phyloP scores from a whole-genome alignment of 2,113 vertebrate genomes.

The Ptilonorhynchus violaceus region DNA sequence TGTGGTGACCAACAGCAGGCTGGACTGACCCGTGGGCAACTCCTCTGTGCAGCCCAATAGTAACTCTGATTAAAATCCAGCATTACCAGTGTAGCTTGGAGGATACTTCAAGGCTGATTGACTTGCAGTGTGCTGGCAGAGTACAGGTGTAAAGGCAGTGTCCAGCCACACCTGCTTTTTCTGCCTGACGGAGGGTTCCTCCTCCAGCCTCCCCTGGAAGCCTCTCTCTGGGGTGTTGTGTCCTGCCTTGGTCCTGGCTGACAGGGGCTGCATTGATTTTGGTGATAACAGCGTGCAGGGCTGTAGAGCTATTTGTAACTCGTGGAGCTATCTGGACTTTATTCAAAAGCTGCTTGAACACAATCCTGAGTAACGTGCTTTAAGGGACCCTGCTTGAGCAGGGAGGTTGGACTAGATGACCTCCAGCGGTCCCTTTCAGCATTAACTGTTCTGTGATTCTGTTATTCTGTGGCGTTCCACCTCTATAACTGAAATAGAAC shows the following conservation, averaged over 20 bases:
- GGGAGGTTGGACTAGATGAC: not conserved
- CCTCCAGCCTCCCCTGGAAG: not conserved
- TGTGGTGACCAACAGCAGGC: not conserved
- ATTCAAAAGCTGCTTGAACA: not conserved
- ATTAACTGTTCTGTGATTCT: not conserved
- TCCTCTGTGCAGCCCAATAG: not conserved
- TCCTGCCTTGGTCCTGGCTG: not conserved
- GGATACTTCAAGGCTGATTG: not conserved
- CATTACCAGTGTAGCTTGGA: not conserved
- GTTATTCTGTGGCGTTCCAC: not conserved
- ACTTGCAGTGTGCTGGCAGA: not conserved
- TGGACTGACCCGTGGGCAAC: not conserved
- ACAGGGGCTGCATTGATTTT: not conserved
- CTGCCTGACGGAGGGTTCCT: rapidly evolving
- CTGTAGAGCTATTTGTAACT: not conserved
- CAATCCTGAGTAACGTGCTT: not conserved
- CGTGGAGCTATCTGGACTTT: not conserved
- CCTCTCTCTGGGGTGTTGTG: not conserved
- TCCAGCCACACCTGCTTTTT: not conserved
- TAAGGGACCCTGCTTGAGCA: not conserved
- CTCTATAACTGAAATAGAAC: not conserved
- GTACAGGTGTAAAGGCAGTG: not conserved
- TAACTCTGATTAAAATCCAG: not conserved
- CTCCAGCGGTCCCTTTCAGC: not conserved
- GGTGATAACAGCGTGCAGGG: not conserved